Evolutionary conservation across 2,113 vertebrate species (phyloP).

Genomic region (Plectropomus leopardus): DNA sequence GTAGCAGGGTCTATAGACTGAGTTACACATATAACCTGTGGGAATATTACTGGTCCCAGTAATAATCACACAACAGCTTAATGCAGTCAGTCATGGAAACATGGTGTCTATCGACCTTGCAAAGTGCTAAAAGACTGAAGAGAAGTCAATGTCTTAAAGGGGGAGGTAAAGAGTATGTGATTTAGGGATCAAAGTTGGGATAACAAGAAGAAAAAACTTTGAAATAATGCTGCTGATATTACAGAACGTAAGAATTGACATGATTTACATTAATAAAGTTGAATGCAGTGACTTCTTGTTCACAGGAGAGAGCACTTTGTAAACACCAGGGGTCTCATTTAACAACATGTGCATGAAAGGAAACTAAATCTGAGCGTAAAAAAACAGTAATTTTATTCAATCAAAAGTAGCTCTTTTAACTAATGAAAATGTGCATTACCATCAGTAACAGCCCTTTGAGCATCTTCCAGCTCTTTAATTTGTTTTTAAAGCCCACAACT

Average conservation of each 20-base stretch:
- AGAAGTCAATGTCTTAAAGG: not conserved
- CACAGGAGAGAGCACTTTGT: constrained; percentile 20
- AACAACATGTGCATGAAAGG: not conserved
- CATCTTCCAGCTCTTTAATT: not conserved
- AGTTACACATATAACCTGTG: constrained; percentile 18
- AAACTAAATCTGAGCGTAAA: not conserved
- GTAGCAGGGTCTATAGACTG: constrained; percentile 4
- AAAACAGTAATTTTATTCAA: too few species aligned
- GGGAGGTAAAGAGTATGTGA: not conserved
- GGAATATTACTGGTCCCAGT: too few species aligned
- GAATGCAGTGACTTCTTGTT: constrained; percentile 6
- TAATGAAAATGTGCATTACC: not conserved
- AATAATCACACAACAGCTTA: constrained; percentile 8
- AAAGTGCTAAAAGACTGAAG: constrained; percentile 20
- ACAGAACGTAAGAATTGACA: not conserved
- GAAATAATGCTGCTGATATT: constrained; percentile 14
- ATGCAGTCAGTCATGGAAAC: constrained; percentile 4
- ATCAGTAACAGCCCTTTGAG: too few species aligned
- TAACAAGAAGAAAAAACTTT: not conserved
- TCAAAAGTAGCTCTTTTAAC: not conserved
- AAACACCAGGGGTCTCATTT: constrained; percentile 20
- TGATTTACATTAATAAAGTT: not conserved
- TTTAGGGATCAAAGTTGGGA: constrained; percentile 5
- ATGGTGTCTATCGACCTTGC: not conserved
- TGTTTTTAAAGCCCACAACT: not conserved